Evolutionary conservation across 2,113 vertebrate species (phyloP).

Genomic region (Trogon melanurus): DNA sequence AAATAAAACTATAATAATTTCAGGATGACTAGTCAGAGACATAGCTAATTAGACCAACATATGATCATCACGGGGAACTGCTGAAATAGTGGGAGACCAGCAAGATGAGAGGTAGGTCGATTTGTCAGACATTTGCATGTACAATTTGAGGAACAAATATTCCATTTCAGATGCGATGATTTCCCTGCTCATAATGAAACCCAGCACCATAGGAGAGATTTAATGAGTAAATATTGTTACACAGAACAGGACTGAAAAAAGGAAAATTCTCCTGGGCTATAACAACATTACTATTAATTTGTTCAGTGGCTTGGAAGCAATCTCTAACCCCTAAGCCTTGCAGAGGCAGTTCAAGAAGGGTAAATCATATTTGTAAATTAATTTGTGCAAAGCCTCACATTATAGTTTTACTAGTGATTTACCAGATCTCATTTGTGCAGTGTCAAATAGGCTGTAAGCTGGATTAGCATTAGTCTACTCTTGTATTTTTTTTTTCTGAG

Average conservation of each 20-base stretch:
- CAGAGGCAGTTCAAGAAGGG: neutral
- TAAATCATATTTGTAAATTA: neutral
- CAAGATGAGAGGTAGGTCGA: rapidly evolving
- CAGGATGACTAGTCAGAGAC: neutral
- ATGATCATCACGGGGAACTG: neutral
- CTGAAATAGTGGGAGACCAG: neutral
- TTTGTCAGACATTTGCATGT: neutral
- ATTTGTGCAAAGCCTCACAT: neutral
- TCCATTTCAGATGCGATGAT: neutral
- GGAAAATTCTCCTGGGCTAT: neutral
- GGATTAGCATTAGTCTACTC: neutral
- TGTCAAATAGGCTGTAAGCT: neutral
- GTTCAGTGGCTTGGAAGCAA: neutral
- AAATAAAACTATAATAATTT: neutral
- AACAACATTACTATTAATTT: neutral
- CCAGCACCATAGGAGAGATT: neutral
- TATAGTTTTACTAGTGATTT: neutral
- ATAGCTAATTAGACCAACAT: neutral
- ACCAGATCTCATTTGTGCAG: neutral
- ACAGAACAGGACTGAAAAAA: neutral
- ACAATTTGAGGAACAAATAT: neutral
- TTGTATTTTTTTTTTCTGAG: neutral
- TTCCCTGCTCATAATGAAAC: neutral
- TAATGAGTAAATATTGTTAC: neutral
- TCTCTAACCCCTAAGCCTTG: neutral